phyloP scores from a whole-genome alignment of 2,113 vertebrate species.

The Axis porcinus region DNA sequence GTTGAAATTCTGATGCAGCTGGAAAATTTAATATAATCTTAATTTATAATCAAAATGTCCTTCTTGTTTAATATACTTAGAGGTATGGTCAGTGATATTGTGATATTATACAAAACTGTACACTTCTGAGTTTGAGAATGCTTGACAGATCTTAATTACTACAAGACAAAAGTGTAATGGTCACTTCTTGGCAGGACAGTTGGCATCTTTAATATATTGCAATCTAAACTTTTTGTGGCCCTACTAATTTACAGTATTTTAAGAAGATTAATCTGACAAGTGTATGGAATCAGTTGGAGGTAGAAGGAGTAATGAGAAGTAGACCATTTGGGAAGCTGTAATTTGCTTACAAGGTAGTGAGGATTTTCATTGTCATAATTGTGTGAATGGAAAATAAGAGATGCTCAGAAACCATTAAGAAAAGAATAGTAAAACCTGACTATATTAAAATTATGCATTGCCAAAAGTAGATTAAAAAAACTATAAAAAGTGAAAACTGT shows the following conservation, averaged over 20 bases:
- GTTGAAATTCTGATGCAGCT: neutral
- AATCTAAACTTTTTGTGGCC: neutral
- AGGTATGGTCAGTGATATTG: neutral
- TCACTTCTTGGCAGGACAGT: neutral
- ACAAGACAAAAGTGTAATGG: neutral
- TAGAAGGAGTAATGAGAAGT: neutral
- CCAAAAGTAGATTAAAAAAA: neutral
- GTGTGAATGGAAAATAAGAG: neutral
- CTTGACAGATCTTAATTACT: neutral
- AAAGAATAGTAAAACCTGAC: neutral
- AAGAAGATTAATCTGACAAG: neutral
- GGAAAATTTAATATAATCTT: neutral
- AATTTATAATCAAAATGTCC: neutral
- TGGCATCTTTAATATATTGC: neutral
- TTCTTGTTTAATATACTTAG: constrained; percentile 1
- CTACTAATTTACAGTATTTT: neutral
- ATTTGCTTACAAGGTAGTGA: neutral
- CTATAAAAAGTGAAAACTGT: neutral
- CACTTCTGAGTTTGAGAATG: neutral
- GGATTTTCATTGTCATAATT: neutral
- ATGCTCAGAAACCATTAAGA: neutral
- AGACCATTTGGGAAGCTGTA: neutral
- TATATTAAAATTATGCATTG: neutral
- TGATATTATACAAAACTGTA: neutral
- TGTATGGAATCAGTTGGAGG: neutral